Evolutionary conservation across 1,140 invertebrate species (phyloP), one percentile per base, ranked within the genome.

Genomic region (Habropoda laboriosa): DNA sequence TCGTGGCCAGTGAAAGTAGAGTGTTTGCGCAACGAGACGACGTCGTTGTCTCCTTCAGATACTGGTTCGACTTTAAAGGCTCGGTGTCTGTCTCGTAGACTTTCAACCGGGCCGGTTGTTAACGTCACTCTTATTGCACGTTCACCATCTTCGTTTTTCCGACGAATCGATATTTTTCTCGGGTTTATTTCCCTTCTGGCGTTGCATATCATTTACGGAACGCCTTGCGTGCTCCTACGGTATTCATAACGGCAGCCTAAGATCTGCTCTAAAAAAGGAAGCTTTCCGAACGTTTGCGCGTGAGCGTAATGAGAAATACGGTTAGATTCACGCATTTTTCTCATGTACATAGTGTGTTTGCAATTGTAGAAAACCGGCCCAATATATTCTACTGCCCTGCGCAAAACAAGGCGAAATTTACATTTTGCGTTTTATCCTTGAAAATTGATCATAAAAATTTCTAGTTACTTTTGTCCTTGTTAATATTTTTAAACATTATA

Each of bases 11-110:
- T 91, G 91, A 92, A 92, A 92, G 91, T 85, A 86, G 68, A 53
- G 51, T 68, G 80, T 49, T 92, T 92, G 88, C 90, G 90, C 89
- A 92, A 92, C 81, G 57, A 88, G 86, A 89, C 86, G 81, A 89
- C 85, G 82, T 86, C 81, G 89, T 90, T 91, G 88, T 90, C 90
- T 88, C 88, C 88, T 88, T 87, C 89, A 85, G 85, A 85, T 90
- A 88, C 81, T 85, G 83, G 81, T 70, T 85, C 84, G 89, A 90
- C 89, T 90, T 91, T 91, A 89, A 90, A 90, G 89, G 88, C 86
- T 86, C 88, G 89, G 89, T 85, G 74, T 45, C 74, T 47, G 82
- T 66, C 57, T 75, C 49, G 38, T 70, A 80, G 73, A 81, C 83
- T 85, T 86, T 85, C 74, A 67, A 70, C 71, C 63, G 55, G 61